Conservation (phyloP, 2,888 invertebrate species). For the Halictus ligatus region DNA sequence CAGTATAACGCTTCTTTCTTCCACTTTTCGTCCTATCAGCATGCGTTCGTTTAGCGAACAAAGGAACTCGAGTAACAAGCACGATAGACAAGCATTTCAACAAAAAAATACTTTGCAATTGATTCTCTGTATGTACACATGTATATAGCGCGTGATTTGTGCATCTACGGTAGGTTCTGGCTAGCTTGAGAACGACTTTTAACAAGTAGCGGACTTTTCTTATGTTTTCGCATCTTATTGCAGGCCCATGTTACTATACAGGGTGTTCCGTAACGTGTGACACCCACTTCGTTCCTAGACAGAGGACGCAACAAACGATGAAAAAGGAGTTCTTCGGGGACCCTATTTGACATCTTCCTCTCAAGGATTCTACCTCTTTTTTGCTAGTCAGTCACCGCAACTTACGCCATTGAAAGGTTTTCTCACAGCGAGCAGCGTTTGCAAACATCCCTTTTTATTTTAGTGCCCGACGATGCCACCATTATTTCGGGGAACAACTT, state of each 20-base stretch:
- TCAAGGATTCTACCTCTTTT: too few species aligned
- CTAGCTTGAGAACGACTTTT: constrained; percentile 49
- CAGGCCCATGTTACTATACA: constrained; percentile 35
- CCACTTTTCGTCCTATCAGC: constrained; percentile 32
- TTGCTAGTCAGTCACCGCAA: too few species aligned
- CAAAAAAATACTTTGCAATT: constrained; percentile 28
- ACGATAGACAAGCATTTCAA: constrained; percentile 40
- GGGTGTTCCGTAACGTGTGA: neutral
- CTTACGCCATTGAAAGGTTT: neutral
- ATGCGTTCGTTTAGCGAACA: constrained; percentile 43
- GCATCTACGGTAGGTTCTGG: constrained; percentile 50
- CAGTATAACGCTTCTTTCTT: constrained; percentile 35
- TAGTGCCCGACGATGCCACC: too few species aligned
- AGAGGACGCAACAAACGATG: neutral
- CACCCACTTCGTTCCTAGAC: neutral
- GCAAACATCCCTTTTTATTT: too few species aligned
- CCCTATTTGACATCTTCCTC: neutral
- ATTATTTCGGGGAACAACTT: too few species aligned
- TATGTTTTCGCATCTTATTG: constrained; percentile 53
- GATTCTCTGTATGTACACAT: constrained; percentile 21
- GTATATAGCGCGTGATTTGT: constrained; percentile 7
- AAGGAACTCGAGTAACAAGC: constrained; percentile 38
- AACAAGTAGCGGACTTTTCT: constrained; percentile 35
- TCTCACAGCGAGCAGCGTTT: neutral
- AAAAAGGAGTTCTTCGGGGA: neutral